Percentiles rank a stretch among this genome's conserved stretches.
Evolutionary conservation across 2,797 vertebrate genomes (phyloP).

Genomic region (Furcifer pardalis): DNA sequence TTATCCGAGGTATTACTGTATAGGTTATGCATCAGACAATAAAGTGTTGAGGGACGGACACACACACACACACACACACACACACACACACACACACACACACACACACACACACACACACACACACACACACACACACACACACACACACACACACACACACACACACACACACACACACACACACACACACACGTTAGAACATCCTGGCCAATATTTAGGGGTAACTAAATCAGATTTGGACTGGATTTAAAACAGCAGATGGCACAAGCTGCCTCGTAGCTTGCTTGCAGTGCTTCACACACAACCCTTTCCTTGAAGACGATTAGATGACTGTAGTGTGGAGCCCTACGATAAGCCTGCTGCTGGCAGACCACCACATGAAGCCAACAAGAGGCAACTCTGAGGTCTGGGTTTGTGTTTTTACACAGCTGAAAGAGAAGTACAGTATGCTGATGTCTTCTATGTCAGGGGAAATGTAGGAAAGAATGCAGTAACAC

Average conservation of each 20-base stretch:
- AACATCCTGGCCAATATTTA: too few species aligned
- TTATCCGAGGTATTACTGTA: too few species aligned
- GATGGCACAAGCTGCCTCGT: neutral
- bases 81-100: too few species aligned
- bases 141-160: too few species aligned
- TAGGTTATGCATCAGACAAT: too few species aligned
- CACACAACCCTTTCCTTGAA: neutral
- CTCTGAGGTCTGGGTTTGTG: neutral
- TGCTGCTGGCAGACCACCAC: neutral
- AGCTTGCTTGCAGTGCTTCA: neutral
- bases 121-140: too few species aligned
- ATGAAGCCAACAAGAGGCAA: neutral
- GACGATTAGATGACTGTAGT: slow-evolving; percentile 4
- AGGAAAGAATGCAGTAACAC: neutral
- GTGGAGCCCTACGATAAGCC: slow-evolving; percentile 4
- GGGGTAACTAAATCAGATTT: neutral
- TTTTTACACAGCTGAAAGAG: neutral
- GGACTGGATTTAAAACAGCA: slow-evolving; percentile 7
- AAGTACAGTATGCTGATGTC: neutral
- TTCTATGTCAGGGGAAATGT: neutral
- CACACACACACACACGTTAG: too few species aligned
- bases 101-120: too few species aligned
- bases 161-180: too few species aligned
- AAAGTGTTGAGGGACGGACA: neutral
- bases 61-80: too few species aligned